These are phyloP conservation scores for Microplitis manilae DNA, from an alignment of 2,888 invertebrate genomes.

Conservation along the genomic window DNA sequence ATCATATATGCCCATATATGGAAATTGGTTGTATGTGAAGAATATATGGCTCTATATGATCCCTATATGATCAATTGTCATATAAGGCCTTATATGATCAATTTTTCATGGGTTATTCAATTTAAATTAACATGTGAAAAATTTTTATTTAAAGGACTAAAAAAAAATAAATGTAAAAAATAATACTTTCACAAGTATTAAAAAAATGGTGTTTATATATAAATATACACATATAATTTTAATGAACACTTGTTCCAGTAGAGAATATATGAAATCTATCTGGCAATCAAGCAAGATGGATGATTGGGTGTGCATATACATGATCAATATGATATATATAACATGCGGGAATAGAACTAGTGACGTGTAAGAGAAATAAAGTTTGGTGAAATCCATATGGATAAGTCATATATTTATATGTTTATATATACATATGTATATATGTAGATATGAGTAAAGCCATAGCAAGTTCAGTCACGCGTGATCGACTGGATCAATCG, in stretches of 20 bases:
- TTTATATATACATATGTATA: background rate
- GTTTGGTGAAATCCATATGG: constrained; percentile 43
- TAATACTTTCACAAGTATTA: background rate
- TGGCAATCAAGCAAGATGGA: constrained; percentile 26
- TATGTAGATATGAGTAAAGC: background rate
- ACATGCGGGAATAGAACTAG: constrained; percentile 4
- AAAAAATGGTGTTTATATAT: background rate
- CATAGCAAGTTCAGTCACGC: constrained; percentile 47
- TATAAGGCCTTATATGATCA: too few relatives aligned
- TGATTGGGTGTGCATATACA: constrained; percentile 27
- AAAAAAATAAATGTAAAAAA: background rate
- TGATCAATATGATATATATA: constrained; percentile 11
- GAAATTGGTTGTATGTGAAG: too few relatives aligned
- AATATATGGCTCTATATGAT: too few relatives aligned
- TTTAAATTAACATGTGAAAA: too few relatives aligned
- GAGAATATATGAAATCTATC: constrained; percentile 31
- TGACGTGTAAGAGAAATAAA: constrained; percentile 40
- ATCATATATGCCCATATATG: too few relatives aligned
- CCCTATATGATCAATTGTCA: too few relatives aligned
- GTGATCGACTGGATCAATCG: constrained; percentile 51
- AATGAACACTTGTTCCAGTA: background rate
- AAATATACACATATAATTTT: background rate
- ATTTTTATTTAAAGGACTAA: background rate
- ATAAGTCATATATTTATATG: background rate
- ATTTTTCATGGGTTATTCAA: too few relatives aligned